Base-by-base conservation (phyloP, 2,113 vertebrate species). In the Hydropotes inermis region DNA sequence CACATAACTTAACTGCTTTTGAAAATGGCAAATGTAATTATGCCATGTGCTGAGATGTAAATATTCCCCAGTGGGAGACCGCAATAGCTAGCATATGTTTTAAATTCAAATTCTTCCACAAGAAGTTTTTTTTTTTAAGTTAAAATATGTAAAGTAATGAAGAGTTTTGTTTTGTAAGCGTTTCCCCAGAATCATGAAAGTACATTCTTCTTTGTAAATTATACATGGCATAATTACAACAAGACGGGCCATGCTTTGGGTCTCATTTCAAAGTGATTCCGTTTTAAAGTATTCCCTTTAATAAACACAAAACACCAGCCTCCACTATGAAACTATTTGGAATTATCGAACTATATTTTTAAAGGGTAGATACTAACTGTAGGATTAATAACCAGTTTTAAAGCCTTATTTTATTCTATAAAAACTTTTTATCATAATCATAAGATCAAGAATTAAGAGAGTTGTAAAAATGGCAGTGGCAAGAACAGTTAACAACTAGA, bases 1-100 rank as follows among this genome's bases (percentile, higher is more conserved):
- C 45, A 1, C 47, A 45, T 17, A 64, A 52, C 27, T 28, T 78
- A 47, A 15, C 4, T 55, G 67, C 85, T 61, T 70, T 43, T 74
- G 43, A 98, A 98, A 98, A 96, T 96, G 97, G 90, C 43, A 94
- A 95, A 98, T 95, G 91, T 94, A 98, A 97, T 98, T 83, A 97
- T 83, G 88, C 52, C 61, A 54, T 97, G 87, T 95, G 90, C 97
- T 33, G 55, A 86, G 78, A 76, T 87, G 87, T 36, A 67, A 85
- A 84, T 92, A 96, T 87, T 88, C 86, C 95, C 89, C 97, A 88
- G 60, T 76, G 84, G 45, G 96, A 67, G 89, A 89, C 52, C 39
- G 54, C 1, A 96, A 70, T 30, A 96, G 57, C 43, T 95, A 97
- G 61, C 76, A 57, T 67, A 67, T 96, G 85, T 67, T 97, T 96